phyloP scores from a whole-genome alignment of 2,797 vertebrate genomes.

The Melanogrammus aeglefinus region DNA sequence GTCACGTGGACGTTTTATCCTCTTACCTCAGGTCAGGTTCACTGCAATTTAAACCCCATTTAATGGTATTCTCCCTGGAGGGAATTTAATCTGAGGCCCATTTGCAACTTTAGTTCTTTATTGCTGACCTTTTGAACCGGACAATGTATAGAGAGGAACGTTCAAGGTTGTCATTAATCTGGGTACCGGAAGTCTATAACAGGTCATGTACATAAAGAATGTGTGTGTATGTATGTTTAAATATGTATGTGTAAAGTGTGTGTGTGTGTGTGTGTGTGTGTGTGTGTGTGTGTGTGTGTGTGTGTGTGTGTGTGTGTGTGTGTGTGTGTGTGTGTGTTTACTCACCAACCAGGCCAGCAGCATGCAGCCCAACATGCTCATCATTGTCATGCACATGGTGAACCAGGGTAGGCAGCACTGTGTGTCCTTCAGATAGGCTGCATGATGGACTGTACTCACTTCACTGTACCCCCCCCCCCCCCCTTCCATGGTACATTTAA shows the following conservation, averaged over 20 bases:
- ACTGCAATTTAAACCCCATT: too few species aligned
- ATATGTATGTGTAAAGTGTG: too few species aligned
- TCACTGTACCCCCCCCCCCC: background rate
- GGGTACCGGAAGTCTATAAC: too few species aligned
- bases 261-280: slow-evolving; percentile 19
- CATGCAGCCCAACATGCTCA: slow-evolving; percentile 72
- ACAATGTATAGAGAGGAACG: background rate
- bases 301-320: slow-evolving; percentile 18
- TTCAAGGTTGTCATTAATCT: background rate
- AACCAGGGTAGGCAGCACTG: slow-evolving; percentile 25
- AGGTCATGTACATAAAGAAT: too few species aligned
- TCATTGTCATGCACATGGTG: slow-evolving; percentile 73
- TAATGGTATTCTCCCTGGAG: too few species aligned
- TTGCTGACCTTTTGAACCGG: background rate
- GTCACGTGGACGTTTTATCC: slow-evolving; percentile 23
- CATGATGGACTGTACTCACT: slow-evolving; percentile 20
- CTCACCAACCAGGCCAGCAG: slow-evolving; percentile 65
- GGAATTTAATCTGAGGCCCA: background rate
- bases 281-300: slow-evolving; percentile 12
- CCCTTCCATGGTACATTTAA: slow-evolving; percentile 23
- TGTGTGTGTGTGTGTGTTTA: slow-evolving; percentile 34
- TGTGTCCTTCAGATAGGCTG: slow-evolving; percentile 39
- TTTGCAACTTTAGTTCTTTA: background rate
- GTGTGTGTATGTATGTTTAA: too few species aligned
- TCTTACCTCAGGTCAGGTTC: slow-evolving; percentile 11